Conservation (phyloP, 2,113 vertebrate species). For the Rhodinocichla rosea region DNA sequence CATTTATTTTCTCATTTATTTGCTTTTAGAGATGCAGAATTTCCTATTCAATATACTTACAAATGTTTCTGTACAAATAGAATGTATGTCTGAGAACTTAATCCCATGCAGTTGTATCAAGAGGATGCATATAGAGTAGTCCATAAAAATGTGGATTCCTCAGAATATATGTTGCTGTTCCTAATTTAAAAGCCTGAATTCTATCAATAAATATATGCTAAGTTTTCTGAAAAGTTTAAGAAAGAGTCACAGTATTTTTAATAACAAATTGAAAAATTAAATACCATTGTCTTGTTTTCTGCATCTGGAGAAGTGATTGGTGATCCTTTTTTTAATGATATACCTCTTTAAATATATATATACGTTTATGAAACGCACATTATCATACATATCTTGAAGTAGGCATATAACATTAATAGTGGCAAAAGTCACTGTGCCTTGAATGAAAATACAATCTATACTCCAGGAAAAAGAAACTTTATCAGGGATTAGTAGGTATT, state of each 20-base stretch:
- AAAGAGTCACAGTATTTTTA: background rate
- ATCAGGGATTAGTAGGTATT: background rate
- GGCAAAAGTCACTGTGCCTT: background rate
- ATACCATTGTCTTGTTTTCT: conserved; percentile 2
- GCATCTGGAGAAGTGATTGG: background rate
- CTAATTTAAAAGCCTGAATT: background rate
- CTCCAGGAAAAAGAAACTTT: background rate
- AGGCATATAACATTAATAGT: background rate
- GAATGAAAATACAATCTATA: background rate
- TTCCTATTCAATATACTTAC: conserved; percentile 33
- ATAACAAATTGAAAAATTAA: background rate
- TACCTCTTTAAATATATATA: background rate
- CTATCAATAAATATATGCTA: background rate
- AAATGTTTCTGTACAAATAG: conserved; percentile 46
- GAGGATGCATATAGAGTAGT: background rate
- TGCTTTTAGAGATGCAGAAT: conserved; percentile 36
- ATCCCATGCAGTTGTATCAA: background rate
- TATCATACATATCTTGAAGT: background rate
- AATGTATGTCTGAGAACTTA: conserved; percentile 5
- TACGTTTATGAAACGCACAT: background rate
- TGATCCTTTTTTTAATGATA: background rate
- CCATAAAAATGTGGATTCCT: background rate
- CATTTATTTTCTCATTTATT: conserved; percentile 67
- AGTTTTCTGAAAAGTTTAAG: background rate
- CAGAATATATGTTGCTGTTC: background rate